Conservation (phyloP, 2,797 vertebrate genomes). For the Gambusia yucatana region DNA sequence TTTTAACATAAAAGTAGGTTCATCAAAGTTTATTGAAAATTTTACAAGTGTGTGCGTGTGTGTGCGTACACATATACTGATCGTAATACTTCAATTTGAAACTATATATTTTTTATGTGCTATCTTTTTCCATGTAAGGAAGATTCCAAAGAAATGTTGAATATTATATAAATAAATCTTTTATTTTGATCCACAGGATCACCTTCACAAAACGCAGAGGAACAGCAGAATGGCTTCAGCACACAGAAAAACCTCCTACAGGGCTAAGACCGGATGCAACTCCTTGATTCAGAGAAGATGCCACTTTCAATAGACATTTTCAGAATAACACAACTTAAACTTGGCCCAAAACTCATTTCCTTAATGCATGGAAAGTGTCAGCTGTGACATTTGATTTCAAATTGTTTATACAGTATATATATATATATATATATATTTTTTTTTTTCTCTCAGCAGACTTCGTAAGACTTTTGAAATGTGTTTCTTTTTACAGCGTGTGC, state of each 20-base stretch:
- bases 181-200: conserved; percentile 65
- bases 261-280: conserved; percentile 74
- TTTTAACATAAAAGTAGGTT: background rate
- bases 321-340: conserved; percentile 38
- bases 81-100: background rate
- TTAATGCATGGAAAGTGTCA: conserved; percentile 49
- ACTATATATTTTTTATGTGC: too few species aligned
- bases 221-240: conserved; percentile 77
- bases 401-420: background rate
- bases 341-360: conserved; percentile 35
- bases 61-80: background rate
- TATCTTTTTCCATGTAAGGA: background rate
- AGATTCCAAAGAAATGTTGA: background rate
- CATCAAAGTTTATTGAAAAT: background rate
- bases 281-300: conserved; percentile 48
- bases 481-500: conserved; percentile 41
- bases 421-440: background rate
- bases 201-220: conserved; percentile 74
- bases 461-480: background rate
- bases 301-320: conserved; percentile 49
- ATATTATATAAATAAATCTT: background rate
- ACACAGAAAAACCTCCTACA: conserved; percentile 81
- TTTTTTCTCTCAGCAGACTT: background rate
- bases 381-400: background rate
- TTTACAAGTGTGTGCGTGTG: too few species aligned